Conservation (phyloP, 2,113 vertebrate genomes). For the Callipepla squamata region DNA sequence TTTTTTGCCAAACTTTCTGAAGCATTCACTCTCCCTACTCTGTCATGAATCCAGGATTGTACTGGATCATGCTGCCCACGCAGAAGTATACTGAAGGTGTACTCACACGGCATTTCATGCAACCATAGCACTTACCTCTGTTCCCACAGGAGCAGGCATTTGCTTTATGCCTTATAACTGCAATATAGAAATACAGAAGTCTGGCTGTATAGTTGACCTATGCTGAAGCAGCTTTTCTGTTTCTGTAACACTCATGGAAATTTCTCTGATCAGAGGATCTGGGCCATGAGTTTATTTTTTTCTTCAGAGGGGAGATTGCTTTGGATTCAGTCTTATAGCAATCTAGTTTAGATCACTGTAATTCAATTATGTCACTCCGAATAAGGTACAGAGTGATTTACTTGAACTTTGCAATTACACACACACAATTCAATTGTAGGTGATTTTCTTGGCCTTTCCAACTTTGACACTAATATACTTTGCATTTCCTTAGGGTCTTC, state of each 20-base stretch:
- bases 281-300: background rate
- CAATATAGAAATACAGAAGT: background rate
- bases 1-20: background rate
- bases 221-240: background rate
- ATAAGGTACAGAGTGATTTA: slow-evolving; percentile 39
- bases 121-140: background rate
- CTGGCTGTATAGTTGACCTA: background rate
- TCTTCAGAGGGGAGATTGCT: background rate
- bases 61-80: background rate
- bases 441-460: slow-evolving; percentile 58
- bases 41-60: background rate
- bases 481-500: slow-evolving; percentile 44
- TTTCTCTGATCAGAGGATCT: background rate
- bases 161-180: background rate
- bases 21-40: background rate
- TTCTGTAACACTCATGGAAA: background rate
- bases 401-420: slow-evolving; percentile 59
- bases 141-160: background rate
- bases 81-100: background rate
- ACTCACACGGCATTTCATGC: background rate
- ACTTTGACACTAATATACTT: slow-evolving; percentile 58
- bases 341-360: slow-evolving; percentile 26
- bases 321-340: background rate
- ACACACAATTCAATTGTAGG: slow-evolving; percentile 31
- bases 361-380: slow-evolving; percentile 52